Evolutionary conservation across 2,797 vertebrate species (phyloP).

Genomic region (Toxotes lorentzi): DNA sequence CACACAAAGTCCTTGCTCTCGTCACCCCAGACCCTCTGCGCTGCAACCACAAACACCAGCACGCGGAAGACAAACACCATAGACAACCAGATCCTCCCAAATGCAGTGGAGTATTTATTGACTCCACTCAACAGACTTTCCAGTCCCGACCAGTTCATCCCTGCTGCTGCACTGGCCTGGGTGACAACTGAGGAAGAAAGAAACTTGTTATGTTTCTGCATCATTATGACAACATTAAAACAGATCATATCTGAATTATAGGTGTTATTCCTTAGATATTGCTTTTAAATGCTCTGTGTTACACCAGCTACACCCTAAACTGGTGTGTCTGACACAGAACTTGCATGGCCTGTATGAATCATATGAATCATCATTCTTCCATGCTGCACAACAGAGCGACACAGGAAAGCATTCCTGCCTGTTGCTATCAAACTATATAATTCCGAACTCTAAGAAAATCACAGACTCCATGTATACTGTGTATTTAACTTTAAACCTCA

Average conservation of each 20-base stretch:
- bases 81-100: constrained; percentile 95
- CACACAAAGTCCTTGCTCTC: constrained; percentile 94
- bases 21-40: constrained; percentile 92
- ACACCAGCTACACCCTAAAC: background rate
- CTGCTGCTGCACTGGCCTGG: constrained; percentile 47
- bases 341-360: constrained; percentile 21
- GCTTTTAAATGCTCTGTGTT: background rate
- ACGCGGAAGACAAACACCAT: constrained; percentile 95
- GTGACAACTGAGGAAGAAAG: background rate
- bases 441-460: too few species aligned
- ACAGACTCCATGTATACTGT: too few species aligned
- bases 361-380: too few species aligned
- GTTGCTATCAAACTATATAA: too few species aligned
- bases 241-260: background rate
- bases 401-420: too few species aligned
- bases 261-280: background rate
- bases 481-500: too few species aligned
- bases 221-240: background rate
- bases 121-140: constrained; percentile 90
- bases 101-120: constrained; percentile 94
- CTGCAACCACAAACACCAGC: constrained; percentile 93
- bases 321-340: background rate
- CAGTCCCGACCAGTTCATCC: constrained; percentile 93
- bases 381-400: too few species aligned
- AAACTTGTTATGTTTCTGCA: background rate